Base-by-base conservation (phyloP, 2,113 vertebrate species). In the Malurus melanocephalus region DNA sequence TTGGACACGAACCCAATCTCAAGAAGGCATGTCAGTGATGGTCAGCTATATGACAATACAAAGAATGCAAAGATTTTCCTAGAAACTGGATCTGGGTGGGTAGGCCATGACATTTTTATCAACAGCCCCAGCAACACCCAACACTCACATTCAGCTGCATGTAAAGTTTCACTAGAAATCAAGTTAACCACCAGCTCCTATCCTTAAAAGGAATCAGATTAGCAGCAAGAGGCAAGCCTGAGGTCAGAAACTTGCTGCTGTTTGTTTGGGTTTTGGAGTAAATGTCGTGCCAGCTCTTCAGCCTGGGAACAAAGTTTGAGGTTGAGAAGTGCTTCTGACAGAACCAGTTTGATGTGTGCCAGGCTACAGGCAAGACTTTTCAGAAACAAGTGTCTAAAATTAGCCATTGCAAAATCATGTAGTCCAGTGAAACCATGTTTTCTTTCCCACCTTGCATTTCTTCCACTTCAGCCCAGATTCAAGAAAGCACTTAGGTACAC, bases 121-220 rank as follows among this genome's bases (percentile, higher is more conserved):
- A 45, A 51, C 48, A 84, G 67, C 49, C 24, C 73, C 88, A 79
- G 40, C 75, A 95, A 81, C 95, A 65, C 21, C 24, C 22, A 10
- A 32, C 90, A 66, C 24, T 86, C 20, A 42, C 48, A 69, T 49
- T 66, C 53, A 84, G 66, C 66, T 90, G 43, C 51, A 69, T 32
- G 10, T 35, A 48, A 51, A 21, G 27, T 81, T 94, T 73, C 87
- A 71, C 78, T 45, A 52, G 68, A 93, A 94, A 79, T 91, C 64
- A 87, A 19, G 9, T 77, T 93, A 81, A 59, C 59, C 66, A 95
- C 75, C 76, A 95, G 72, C 91, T 86, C 85, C 78, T 95, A 85
- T 81, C 96, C 96, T 96, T 97, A 97, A 96, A 97, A 96, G 97
- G 96, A 96, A 96, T 93, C 68, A 92, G 93, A 94, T 92, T 92